Evolutionary conservation across 2,797 vertebrate genomes (phyloP).

Genomic region (Myiothlypis coronata): DNA sequence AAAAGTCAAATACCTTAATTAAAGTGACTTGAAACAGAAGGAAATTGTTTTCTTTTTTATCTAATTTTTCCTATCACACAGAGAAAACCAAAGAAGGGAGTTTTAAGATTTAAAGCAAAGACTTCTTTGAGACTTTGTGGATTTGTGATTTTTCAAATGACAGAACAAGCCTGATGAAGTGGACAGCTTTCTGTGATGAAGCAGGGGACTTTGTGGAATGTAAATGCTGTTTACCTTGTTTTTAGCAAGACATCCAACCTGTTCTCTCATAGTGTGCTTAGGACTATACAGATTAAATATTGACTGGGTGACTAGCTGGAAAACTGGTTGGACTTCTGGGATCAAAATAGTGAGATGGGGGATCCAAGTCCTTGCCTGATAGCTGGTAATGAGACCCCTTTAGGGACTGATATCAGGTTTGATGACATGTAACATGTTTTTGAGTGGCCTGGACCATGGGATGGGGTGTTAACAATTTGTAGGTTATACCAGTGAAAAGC

Average conservation of each 20-base stretch:
- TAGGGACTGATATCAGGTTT: background rate
- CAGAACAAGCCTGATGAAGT: background rate
- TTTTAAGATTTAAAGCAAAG: background rate
- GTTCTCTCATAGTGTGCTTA: background rate
- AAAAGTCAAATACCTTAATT: background rate
- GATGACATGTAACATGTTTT: background rate
- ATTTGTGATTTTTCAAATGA: background rate
- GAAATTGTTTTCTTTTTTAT: background rate
- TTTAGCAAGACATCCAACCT: background rate
- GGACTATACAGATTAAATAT: background rate
- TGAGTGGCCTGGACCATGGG: background rate
- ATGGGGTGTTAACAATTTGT: background rate
- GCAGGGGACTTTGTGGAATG: background rate
- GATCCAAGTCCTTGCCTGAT: background rate
- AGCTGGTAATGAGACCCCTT: background rate
- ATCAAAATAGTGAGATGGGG: background rate
- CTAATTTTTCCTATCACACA: background rate
- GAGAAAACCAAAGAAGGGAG: background rate
- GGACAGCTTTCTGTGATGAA: background rate
- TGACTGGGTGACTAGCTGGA: background rate
- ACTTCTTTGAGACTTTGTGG: background rate
- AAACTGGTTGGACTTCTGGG: background rate
- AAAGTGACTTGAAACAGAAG: background rate
- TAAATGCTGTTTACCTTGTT: background rate
- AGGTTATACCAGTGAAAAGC: background rate